phyloP scores from a whole-genome alignment of 2,113 vertebrate species.

The Anser brachyrhynchus region DNA sequence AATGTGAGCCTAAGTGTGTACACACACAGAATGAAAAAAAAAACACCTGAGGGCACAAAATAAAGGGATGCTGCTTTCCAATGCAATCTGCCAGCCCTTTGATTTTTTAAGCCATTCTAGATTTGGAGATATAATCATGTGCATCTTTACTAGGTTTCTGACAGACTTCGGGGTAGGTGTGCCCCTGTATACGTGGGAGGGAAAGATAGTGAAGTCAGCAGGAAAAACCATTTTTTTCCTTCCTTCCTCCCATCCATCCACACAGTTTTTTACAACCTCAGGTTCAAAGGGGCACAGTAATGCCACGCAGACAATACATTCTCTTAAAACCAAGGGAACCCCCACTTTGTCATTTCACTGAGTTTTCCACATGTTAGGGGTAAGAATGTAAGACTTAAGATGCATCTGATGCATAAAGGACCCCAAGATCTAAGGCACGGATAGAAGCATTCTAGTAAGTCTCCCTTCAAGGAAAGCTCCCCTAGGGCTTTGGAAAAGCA shows the following conservation, averaged over 20 bases:
- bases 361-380: not conserved
- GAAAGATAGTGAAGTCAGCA: not conserved
- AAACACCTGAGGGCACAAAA: not conserved
- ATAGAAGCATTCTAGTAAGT: not conserved
- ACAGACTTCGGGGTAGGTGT: not conserved
- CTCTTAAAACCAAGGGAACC: not conserved
- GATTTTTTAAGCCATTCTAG: not conserved
- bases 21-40: not conserved
- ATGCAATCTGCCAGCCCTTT: not conserved
- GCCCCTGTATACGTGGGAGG: not conserved
- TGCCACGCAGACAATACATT: not conserved
- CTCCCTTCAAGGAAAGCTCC: not conserved
- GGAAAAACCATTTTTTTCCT: not conserved
- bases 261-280: not conserved
- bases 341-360: not conserved
- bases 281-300: not conserved
- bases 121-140: not conserved
- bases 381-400: not conserved
- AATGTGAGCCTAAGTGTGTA: too few species aligned
- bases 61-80: not conserved
- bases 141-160: not conserved
- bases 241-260: not conserved
- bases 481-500: not conserved
- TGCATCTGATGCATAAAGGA: not conserved
- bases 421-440: conserved; percentile 38